Percentiles rank a stretch among this genome's conserved stretches.
phyloP scores from a whole-genome alignment of 2,113 vertebrate genomes.

The Poicephalus meyeri region DNA sequence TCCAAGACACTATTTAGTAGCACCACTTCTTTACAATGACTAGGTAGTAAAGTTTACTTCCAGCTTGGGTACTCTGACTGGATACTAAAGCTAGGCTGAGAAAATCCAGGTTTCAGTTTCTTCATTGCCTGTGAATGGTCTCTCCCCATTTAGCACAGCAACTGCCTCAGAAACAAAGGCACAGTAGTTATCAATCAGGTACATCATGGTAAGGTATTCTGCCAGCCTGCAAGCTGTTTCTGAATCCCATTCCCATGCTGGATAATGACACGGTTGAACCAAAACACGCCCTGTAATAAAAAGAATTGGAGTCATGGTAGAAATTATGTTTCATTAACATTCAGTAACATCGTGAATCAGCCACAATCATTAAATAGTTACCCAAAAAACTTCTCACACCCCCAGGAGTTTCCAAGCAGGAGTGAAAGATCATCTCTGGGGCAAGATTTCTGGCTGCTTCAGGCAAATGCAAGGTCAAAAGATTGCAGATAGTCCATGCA shows the following conservation, averaged over 20 bases:
- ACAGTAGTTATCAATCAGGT: neutral
- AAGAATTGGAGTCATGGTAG: neutral
- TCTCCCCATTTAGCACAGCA: neutral
- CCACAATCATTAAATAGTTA: neutral
- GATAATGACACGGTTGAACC: neutral
- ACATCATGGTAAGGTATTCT: neutral
- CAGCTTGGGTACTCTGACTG: neutral
- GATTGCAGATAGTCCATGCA: neutral
- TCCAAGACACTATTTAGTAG: neutral
- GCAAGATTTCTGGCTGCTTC: neutral
- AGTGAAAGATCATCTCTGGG: neutral
- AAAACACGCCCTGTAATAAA: neutral
- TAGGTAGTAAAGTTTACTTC: neutral
- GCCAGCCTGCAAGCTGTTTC: neutral
- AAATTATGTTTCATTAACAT: neutral
- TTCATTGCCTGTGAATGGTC: neutral
- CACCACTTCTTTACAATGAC: neutral
- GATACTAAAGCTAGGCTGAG: neutral
- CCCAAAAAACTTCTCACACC: neutral
- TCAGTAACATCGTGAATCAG: neutral
- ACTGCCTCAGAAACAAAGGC: neutral
- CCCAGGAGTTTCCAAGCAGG: neutral
- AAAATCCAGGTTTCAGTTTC: neutral
- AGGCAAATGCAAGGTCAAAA: neutral
- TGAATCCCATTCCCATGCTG: neutral